phyloP scores from a whole-genome alignment of 2,888 invertebrate species.

The Megastigmus dorsalis region DNA sequence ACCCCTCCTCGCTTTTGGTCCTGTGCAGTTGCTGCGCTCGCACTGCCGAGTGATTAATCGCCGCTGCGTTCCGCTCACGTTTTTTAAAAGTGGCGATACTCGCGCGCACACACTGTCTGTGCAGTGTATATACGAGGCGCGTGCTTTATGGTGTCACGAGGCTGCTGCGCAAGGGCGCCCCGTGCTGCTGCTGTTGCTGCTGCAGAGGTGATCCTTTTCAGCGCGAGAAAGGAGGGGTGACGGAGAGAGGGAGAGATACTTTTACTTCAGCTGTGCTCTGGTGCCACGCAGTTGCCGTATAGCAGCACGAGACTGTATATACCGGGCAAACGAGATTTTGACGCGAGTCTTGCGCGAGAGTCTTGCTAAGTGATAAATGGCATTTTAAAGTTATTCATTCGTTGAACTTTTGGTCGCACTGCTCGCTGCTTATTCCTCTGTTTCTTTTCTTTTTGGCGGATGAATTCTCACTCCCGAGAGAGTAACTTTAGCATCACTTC shows the following conservation, averaged over 20 bases:
- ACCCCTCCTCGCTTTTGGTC: no score
- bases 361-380: not conserved
- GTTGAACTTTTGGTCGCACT: not conserved
- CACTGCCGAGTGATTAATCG: conserved; percentile 35
- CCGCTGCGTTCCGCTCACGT: not conserved
- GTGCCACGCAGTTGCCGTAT: no score
- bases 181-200: no score
- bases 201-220: not conserved
- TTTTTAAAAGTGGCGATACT: not conserved
- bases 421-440: not conserved
- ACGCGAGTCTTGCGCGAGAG: not conserved
- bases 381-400: conserved; percentile 10
- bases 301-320: no score
- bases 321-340: conserved; percentile 27
- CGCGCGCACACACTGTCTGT: no score
- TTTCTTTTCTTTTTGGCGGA: not conserved
- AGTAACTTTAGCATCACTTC: not conserved
- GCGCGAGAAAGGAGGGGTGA: no score
- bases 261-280: no score
- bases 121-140: no score
- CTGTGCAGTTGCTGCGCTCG: no score
- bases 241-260: not conserved
- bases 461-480: not conserved
- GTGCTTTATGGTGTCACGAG: conserved; percentile 8
- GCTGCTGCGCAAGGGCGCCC: conserved; percentile 8